phyloP scores from a whole-genome alignment of 1,140 invertebrate genomes.

The Chrysoperla carnea region DNA sequence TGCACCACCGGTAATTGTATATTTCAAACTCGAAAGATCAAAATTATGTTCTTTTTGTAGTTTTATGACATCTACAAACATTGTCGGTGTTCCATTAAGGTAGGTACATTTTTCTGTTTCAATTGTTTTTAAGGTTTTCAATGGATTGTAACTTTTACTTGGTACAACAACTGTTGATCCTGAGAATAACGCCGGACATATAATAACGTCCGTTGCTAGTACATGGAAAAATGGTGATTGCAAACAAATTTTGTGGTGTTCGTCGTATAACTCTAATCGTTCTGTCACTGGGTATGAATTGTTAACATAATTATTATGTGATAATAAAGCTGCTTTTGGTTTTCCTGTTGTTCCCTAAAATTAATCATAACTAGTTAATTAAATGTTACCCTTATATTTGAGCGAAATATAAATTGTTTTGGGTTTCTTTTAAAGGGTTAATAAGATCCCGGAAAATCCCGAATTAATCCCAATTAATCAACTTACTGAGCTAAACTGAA shows the following conservation, averaged over 20 bases:
- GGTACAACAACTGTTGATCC: constrained; percentile 57
- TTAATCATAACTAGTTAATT: no score
- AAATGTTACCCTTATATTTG: no score
- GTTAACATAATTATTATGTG: constrained; percentile 72
- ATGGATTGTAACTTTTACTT: constrained; percentile 44
- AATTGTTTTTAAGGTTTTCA: constrained; percentile 43
- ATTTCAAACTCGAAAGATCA: constrained; percentile 26
- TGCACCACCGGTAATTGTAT: constrained; percentile 57
- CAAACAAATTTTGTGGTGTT: constrained; percentile 41
- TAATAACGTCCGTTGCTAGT: constrained; percentile 62
- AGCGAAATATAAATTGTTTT: no score
- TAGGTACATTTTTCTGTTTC: constrained; percentile 56
- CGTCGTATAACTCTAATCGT: constrained; percentile 34
- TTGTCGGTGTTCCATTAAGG: constrained; percentile 86
- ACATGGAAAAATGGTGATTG: constrained; percentile 89
- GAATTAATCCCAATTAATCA: no score
- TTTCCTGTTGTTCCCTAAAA: constrained; percentile 62
- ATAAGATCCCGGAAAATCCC: no score
- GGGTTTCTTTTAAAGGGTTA: no score
- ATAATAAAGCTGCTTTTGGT: constrained; percentile 74
- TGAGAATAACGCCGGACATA: constrained; percentile 34
- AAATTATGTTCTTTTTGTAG: constrained; percentile 27
- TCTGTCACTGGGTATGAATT: constrained; percentile 53
- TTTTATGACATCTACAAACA: constrained; percentile 76
- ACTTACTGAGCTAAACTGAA: constrained; percentile 80